Evolutionary conservation across 1,140 invertebrate species (phyloP), one percentile per base, ranked within the genome.

Genomic region (Antheraea mylitta): DNA sequence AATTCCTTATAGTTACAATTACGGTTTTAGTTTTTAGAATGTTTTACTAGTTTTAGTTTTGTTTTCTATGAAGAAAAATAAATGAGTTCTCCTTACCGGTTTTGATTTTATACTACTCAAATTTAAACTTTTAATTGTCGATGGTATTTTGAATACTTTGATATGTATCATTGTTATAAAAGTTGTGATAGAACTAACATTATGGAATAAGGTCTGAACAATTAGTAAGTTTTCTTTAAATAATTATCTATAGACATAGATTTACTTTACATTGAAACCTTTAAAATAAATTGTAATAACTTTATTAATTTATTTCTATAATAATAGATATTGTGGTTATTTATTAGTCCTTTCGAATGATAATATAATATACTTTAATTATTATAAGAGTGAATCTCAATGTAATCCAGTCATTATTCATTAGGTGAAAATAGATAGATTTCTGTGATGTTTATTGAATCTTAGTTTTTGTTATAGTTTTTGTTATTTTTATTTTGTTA

Each of bases 361-460:
- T 64, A 42, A 42, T 64, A 64, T 64, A 64, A n/a, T 66, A 7
- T 19, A 66, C 18, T 45, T 8, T 10, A 22, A 18, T 48, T 62
- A 73, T 73, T 79, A 74, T 74, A 78, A 81, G 80, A 75, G 73
- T 70, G 80, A 88, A 87, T 86, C 84, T 88, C 85, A 79, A 78
- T 72, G 75, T 68, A 76, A 74, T 81, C 69, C 75, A 74, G 83
- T 75, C 87, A 79, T 85, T 83, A 77, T 80, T 58, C 69, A 77
- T 79, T 83, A 85, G 77, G 72, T 85, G 76, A 75, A 79, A 74
- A 79, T 88, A 89, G 86, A 79, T 88, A 89, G 86, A 73, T 83
- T 79, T 87, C 85, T 91, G 87, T 89, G 86, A 90, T 90, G 83
- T 84, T 88, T 75, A 75, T 81, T 86, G 71, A 82, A 79, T 68